Conservation (phyloP, 2,888 invertebrate species). For the Theodoxus fluviatilis region DNA sequence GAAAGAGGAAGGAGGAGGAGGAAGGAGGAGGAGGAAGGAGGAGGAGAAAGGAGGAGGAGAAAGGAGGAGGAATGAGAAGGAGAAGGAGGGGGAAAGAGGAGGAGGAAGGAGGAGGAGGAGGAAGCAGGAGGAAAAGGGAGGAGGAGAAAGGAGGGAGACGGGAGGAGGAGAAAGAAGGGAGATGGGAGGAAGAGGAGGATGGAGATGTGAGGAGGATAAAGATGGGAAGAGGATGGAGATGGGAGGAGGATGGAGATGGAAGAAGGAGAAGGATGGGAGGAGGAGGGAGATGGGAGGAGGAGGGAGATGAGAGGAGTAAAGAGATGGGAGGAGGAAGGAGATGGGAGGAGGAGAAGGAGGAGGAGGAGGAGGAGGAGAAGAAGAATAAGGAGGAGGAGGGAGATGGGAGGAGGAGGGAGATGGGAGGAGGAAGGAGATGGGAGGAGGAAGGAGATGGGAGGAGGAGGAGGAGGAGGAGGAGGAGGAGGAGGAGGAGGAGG, state of each 20-base stretch:
- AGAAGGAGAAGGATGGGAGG: no score
- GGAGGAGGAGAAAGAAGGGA: background rate
- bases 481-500: constrained; percentile 15
- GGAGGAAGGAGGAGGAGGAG: background rate
- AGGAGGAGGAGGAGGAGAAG: background rate
- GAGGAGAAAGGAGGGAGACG: background rate
- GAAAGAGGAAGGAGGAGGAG: no score
- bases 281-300: no score
- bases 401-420: background rate
- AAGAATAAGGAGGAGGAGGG: background rate
- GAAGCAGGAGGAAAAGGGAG: background rate
- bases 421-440: background rate
- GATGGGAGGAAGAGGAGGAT: constrained; percentile 4
- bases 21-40: no score
- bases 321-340: background rate
- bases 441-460: background rate
- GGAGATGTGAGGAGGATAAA: background rate
- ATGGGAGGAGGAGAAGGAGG: constrained; percentile 5
- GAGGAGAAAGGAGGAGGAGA: background rate
- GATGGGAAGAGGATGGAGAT: background rate
- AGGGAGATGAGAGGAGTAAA: background rate
- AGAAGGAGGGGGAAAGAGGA: background rate
- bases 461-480: background rate
- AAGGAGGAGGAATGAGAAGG: background rate
- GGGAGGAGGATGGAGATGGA: background rate